Conservation (phyloP, 1,140 invertebrate genomes). For the Mactra quadrangularis region DNA sequence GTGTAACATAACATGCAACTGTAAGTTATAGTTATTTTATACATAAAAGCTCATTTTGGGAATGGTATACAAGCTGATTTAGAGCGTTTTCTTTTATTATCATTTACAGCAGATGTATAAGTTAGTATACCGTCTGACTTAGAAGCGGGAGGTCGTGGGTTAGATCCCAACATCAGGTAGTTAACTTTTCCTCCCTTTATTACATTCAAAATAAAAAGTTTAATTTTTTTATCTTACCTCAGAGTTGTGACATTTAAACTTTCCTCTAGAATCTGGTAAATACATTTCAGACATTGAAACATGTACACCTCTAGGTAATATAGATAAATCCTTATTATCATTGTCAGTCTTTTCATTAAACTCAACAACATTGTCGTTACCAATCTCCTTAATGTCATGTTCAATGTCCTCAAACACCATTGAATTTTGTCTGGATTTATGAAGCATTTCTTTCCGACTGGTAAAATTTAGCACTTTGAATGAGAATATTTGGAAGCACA, state of each 20-base stretch:
- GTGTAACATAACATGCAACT: too few species aligned
- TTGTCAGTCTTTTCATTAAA: constrained; percentile 20
- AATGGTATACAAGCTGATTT: too few species aligned
- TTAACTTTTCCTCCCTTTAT: too few species aligned
- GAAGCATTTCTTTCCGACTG: not conserved
- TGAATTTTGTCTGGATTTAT: constrained; percentile 8
- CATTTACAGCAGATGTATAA: too few species aligned
- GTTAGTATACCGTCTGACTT: too few species aligned
- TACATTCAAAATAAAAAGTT: too few species aligned
- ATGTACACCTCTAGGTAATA: constrained; percentile 10
- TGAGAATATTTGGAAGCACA: constrained; percentile 56
- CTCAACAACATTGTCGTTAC: not conserved
- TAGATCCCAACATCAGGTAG: too few species aligned
- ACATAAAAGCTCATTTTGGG: too few species aligned
- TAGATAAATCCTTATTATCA: not conserved
- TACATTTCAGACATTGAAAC: constrained; percentile 14
- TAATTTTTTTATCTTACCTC: constrained; percentile 49
- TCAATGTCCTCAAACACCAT: constrained; percentile 21
- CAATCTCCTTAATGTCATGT: too few species aligned
- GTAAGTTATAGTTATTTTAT: not conserved
- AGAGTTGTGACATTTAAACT: constrained; percentile 49
- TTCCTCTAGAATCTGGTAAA: constrained; percentile 21
- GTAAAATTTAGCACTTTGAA: constrained; percentile 59
- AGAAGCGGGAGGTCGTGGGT: too few species aligned
- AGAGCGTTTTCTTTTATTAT: too few species aligned